These are phyloP conservation scores for Coranthus polyacanthus DNA, from an alignment of 2,797 vertebrate genomes.

Conservation along the genomic window DNA sequence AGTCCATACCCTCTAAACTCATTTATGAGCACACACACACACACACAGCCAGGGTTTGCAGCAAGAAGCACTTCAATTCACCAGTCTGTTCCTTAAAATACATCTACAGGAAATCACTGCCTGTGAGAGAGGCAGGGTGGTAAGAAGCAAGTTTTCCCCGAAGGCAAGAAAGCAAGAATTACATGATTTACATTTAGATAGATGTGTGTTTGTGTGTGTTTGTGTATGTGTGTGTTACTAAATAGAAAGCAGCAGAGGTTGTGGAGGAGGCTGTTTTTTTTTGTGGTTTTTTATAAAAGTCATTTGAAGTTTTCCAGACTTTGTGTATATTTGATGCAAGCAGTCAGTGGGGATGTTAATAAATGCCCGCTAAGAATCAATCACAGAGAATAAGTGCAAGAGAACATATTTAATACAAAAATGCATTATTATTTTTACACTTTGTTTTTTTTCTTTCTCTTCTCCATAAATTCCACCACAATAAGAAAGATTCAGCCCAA, in stretches of 20 bases:
- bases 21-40: constrained; percentile 27
- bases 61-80: constrained; percentile 52
- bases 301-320: constrained; percentile 40
- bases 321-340: constrained; percentile 7
- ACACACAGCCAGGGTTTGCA: constrained; percentile 37
- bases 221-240: constrained; percentile 24
- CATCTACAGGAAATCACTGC: constrained; percentile 62
- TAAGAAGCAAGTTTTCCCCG: constrained; percentile 52
- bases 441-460: constrained; percentile 10
- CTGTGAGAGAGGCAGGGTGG: constrained; percentile 43
- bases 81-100: constrained; percentile 59
- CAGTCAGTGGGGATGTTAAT: constrained; percentile 6
- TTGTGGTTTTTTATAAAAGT: constrained; percentile 35
- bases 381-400: constrained; percentile 9
- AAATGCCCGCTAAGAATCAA: constrained; percentile 22
- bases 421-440: not conserved
- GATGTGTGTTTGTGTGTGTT: constrained; percentile 49
- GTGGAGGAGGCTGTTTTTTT: constrained; percentile 15
- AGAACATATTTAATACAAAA: constrained; percentile 11
- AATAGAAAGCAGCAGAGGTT: constrained; percentile 29
- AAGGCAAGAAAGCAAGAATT: constrained; percentile 56
- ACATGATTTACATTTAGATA: constrained; percentile 80
- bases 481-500: constrained; percentile 31
- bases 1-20: constrained; percentile 55
- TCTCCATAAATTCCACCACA: constrained; percentile 17